Conservation (phyloP, 2,113 vertebrate genomes). For the Pituophis catenifer region DNA sequence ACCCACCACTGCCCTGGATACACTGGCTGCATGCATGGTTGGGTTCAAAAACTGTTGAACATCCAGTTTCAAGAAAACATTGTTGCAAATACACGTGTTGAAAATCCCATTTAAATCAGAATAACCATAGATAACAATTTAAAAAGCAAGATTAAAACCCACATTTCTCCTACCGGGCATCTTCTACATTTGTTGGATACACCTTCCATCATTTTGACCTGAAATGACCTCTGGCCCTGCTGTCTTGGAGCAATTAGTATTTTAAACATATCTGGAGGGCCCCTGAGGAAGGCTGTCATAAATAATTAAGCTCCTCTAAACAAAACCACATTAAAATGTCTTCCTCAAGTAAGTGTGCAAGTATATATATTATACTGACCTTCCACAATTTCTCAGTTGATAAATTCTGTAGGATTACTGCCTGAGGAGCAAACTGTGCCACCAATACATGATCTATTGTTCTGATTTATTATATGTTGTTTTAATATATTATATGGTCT, state of each 20-base stretch:
- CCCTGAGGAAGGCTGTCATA: neutral
- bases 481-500: neutral
- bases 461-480: neutral
- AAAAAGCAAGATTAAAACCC: neutral
- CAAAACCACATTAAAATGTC: neutral
- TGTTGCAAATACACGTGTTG: neutral
- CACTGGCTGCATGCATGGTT: neutral
- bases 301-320: neutral
- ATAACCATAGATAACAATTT: neutral
- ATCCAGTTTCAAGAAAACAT: neutral
- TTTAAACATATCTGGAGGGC: neutral
- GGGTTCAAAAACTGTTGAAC: neutral
- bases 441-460: neutral
- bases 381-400: neutral
- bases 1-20: neutral
- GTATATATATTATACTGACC: neutral
- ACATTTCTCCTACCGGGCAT: neutral
- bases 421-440: neutral
- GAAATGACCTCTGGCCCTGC: neutral
- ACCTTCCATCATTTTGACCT: neutral
- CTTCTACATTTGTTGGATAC: neutral
- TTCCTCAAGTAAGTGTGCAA: neutral
- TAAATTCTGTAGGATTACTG: neutral
- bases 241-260: neutral
- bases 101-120: neutral